These are phyloP conservation scores for Lophura nycthemera DNA, from an alignment of 2,113 vertebrate species.

Conservation along the genomic window DNA sequence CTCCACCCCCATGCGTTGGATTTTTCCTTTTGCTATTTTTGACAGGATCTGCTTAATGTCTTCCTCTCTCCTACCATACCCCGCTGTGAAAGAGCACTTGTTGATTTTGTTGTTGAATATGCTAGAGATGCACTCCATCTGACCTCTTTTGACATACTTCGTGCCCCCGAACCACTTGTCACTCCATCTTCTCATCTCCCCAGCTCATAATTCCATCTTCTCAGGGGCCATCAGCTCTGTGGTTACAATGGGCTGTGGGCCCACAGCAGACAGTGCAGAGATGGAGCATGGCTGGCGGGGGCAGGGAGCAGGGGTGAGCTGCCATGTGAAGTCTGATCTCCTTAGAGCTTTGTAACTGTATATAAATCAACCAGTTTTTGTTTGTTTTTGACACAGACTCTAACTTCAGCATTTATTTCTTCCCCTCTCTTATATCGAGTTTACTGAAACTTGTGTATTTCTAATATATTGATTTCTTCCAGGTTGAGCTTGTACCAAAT, in stretches of 20 bases:
- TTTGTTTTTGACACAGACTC: not conserved
- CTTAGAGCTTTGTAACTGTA: not conserved
- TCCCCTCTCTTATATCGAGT: not conserved
- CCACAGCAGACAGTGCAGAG: accelerated
- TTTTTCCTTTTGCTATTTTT: not conserved
- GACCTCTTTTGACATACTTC: not conserved
- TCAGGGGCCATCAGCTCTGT: accelerated
- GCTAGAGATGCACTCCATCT: not conserved
- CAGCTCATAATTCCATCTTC: not conserved
- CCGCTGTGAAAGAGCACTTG: accelerated
- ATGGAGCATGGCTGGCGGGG: accelerated
- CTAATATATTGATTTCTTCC: not conserved
- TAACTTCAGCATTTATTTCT: not conserved
- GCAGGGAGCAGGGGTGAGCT: not conserved
- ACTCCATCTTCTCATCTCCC: not conserved
- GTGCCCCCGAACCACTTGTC: not conserved
- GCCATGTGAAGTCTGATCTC: not conserved
- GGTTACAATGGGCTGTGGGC: accelerated
- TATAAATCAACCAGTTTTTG: not conserved
- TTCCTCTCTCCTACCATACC: not conserved
- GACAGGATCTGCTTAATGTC: not conserved
- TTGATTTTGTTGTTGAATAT: not conserved
- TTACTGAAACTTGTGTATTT: not conserved
- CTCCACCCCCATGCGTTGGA: not conserved
- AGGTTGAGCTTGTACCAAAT: not conserved